These are phyloP conservation scores for Mythimna pallens DNA, from an alignment of 2,888 invertebrate species.

Conservation along the genomic window DNA sequence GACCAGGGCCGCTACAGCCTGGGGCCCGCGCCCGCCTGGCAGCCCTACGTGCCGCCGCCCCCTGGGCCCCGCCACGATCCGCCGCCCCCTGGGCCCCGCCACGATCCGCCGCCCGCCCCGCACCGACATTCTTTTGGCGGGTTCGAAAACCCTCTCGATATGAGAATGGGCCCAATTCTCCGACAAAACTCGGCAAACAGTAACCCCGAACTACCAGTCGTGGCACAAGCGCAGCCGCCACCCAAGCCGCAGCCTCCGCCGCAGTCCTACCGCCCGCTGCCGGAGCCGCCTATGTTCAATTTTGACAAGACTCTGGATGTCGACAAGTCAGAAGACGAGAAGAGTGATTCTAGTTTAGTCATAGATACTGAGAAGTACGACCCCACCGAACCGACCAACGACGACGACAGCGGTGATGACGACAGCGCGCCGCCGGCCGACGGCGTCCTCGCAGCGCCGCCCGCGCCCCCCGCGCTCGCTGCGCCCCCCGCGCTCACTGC, in stretches of 20 bases:
- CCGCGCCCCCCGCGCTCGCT: constrained; percentile 13
- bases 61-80: constrained; percentile 49
- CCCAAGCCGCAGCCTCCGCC: constrained; percentile 48
- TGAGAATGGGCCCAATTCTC: constrained; percentile 75
- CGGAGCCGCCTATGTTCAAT: constrained; percentile 81
- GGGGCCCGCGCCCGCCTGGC: constrained; percentile 68
- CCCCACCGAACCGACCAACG: constrained; percentile 89
- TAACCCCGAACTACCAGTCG: constrained; percentile 24
- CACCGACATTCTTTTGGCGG: constrained; percentile 79
- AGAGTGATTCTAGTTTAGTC: constrained; percentile 90
- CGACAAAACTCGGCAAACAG: constrained; percentile 59
- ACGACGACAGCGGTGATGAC: constrained; percentile 81
- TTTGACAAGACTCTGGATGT: constrained; percentile 79
- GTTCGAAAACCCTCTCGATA: constrained; percentile 82
- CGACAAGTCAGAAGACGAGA: constrained; percentile 87
- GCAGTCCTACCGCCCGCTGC: constrained; percentile 73
- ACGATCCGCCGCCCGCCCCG: constrained; percentile 56
- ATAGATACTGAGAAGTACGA: constrained; percentile 91
- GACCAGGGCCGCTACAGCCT: constrained; percentile 59
- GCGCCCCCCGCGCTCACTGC: constrained; percentile 18
- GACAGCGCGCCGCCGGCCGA: constrained; percentile 53
- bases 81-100: constrained; percentile 55
- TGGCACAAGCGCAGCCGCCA: constrained; percentile 36
- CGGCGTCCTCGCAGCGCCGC: constrained; percentile 8
- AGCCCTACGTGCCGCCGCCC: constrained; percentile 66